Base-by-base conservation (phyloP, 2,888 invertebrate species). In the Silvanus unidentatus region DNA sequence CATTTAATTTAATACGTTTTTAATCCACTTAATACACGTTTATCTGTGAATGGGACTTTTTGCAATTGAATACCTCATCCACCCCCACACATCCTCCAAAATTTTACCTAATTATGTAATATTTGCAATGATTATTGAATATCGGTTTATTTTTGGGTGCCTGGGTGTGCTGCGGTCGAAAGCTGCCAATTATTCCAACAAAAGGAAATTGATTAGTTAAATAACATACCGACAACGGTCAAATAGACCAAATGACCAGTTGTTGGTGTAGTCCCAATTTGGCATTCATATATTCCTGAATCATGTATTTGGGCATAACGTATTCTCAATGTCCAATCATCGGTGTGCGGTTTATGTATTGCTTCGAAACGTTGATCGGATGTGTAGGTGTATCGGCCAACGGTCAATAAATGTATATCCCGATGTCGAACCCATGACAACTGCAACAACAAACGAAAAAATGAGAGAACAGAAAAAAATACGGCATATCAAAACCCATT, bases 221-320 rank as follows among this genome's bases (percentile, higher is more conserved):
- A n/a, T n/a, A n/a, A 77, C 87, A 85, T 68, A 90, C 91, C 90
- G 51, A 91, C 87, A 65, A 91, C 86, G 57, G 81, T 87, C 50
- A 91, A 79, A 66, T 81, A 83, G 44, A 91, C 83, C 15, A 86
- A 83, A 70, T 88, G 88, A 34, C 90, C 89, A 40, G 88, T 83
- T 46, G 90, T 90, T 40, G 91, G 91, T 50, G 91, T 91, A 41
- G 91, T 91, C 58, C 88, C 89, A 69, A 92, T 89, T 76, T 92
- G 92, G 70, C 91, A 92, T 76, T 92, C 91, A 72, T 92, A 92
- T 62, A 87, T 80, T 30, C 87, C 87, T 1, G 83, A 79, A 66
- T 87, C 87, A 62, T 82, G 81, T 49, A 79, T 76, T 68, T 86
- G 85, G 5, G 85, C 82, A 69, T 84, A 85, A 49, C 82, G 77